Evolutionary conservation across 2,888 invertebrate species (phyloP), one percentile per base, ranked within the genome.

Genomic region (Odontothrips loti): DNA sequence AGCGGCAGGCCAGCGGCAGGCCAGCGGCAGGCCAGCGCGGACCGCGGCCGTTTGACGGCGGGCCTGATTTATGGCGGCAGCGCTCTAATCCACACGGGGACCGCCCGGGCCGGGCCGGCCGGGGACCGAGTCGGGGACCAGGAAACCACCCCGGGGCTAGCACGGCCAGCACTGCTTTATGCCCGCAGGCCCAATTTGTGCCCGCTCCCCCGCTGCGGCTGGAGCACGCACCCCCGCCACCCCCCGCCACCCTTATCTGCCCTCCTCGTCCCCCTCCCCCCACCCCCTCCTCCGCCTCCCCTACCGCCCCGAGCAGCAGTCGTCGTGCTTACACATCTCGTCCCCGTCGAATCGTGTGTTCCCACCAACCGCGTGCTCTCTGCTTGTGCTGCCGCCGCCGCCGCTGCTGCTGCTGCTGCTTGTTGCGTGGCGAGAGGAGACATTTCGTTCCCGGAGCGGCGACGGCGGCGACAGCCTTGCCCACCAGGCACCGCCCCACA

Each of bases 181-280:
- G 68, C 23, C 68, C 68, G 6, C 11, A 1, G 68, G 68, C 23
- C 68, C 68, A 68, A 68, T 68, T 68, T 68, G 68, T 68, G 68
- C 68, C 68, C 68, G 23, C 68, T 68, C 68, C 68, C 68, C 68
- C 63, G n/a, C n/a, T n/a, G 63, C 63, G 63, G 63, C n/a, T 17
- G 9, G 63, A 17, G 17, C 63, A 63, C 17, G 63, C n/a, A 63
- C 63, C 17, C n/a, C 9, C 68, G 2, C 68, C 68, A 4, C 68
- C 11, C 68, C 68, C n/a, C 68, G 23, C 23, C 68, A 17, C 58
- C 58, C 58, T n/a, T 17, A 20, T 1, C 48, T 48, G 48, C 48
- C 48, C n/a, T n/a, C n/a, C n/a, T n/a, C n/a, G n/a, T n/a, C n/a
- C n/a, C n/a, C n/a, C n/a, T 11, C 48, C 17, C 58, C 58, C 15